Evolutionary conservation across 2,113 vertebrate genomes (phyloP).

Genomic region (Muntiacus muntjak): DNA sequence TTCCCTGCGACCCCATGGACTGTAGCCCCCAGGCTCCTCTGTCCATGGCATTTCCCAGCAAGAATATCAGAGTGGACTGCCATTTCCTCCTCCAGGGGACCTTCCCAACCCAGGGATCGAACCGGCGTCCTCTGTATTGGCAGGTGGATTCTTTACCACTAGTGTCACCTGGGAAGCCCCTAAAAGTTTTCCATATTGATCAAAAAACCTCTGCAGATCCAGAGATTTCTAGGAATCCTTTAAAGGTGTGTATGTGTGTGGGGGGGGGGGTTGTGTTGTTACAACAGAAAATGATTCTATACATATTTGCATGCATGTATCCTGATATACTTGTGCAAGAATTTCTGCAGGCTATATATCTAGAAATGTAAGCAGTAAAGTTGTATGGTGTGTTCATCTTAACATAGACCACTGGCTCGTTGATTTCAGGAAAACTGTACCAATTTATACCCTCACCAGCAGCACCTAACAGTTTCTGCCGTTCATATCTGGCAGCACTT

Average conservation of each 20-base stretch:
- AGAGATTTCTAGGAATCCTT: background rate
- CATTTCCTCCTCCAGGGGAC: background rate
- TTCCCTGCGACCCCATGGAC: background rate
- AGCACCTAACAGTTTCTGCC: background rate
- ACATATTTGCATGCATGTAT: background rate
- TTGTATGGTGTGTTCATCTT: background rate
- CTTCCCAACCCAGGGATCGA: background rate
- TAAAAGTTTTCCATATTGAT: background rate
- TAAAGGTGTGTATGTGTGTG: background rate
- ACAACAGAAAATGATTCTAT: background rate
- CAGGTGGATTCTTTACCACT: background rate
- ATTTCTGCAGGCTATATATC: background rate
- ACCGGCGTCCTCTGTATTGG: fast-evolving
- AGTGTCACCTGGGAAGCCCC: background rate
- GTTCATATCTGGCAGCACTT: background rate
- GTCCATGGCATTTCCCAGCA: background rate
- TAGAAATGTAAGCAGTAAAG: background rate
- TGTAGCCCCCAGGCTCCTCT: background rate
- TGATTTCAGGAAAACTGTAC: background rate
- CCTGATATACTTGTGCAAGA: background rate
- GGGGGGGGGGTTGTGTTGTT: background rate
- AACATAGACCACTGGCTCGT: background rate
- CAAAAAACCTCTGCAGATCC: background rate
- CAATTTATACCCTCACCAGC: background rate
- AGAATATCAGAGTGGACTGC: background rate